Evolutionary conservation across 2,797 vertebrate genomes (phyloP).

Genomic region (Spheniscus humboldti): DNA sequence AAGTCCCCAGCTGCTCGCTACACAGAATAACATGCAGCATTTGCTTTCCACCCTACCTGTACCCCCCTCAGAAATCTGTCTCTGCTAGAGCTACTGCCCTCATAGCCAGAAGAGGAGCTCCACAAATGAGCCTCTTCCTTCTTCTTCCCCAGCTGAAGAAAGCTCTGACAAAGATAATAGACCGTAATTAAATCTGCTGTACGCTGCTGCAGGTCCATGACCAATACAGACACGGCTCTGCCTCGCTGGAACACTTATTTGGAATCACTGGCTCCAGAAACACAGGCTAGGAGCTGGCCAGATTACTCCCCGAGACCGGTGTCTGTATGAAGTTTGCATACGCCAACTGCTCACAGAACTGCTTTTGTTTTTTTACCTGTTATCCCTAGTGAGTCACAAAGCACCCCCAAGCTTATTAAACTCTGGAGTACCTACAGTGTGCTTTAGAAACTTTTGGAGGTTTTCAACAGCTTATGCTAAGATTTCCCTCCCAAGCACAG

Average conservation of each 20-base stretch:
- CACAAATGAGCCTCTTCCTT: neutral
- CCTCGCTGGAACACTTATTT: neutral
- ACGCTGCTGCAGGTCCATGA: neutral
- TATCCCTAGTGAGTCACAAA: neutral
- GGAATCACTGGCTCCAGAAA: neutral
- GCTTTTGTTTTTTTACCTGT: neutral
- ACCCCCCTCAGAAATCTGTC: neutral
- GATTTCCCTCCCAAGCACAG: neutral
- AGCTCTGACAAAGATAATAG: neutral
- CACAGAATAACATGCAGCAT: neutral
- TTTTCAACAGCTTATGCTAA: neutral
- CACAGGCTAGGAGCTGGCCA: neutral
- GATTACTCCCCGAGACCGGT: accelerated
- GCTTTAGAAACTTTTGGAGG: neutral
- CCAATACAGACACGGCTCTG: neutral
- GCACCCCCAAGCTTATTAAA: neutral
- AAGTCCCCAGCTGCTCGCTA: neutral
- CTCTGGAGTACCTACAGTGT: neutral
- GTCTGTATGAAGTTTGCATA: neutral
- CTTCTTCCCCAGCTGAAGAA: neutral
- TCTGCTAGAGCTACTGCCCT: neutral
- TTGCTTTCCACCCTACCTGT: neutral
- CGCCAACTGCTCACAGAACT: neutral
- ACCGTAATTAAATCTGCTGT: neutral
- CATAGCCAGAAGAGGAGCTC: neutral